phyloP scores from a whole-genome alignment of 2,113 vertebrate species.

The Pomatorhinus ruficollis region DNA sequence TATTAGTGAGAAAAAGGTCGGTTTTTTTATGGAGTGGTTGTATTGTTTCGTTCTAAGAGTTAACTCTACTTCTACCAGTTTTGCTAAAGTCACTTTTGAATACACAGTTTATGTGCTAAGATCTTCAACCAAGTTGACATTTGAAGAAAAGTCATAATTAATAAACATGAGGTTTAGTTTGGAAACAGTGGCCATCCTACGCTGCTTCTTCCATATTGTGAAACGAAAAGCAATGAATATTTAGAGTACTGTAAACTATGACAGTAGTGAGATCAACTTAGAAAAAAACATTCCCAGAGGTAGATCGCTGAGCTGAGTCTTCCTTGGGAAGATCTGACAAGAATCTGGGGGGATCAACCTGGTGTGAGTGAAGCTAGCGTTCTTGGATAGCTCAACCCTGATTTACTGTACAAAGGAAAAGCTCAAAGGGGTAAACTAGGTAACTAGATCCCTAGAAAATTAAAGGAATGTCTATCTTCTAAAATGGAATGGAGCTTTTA shows the following conservation, averaged over 20 bases:
- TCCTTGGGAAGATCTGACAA: neutral
- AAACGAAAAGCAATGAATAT: neutral
- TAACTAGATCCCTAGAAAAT: neutral
- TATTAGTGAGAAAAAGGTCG: neutral
- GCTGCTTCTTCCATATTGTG: neutral
- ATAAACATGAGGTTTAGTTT: neutral
- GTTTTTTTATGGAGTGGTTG: fast-evolving
- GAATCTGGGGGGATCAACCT: neutral
- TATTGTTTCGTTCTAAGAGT: neutral
- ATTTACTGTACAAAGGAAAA: neutral
- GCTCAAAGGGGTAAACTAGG: neutral
- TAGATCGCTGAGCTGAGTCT: neutral
- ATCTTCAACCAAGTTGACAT: neutral
- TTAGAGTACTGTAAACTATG: neutral
- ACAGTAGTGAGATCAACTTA: neutral
- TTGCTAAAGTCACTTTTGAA: neutral
- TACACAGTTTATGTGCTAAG: neutral
- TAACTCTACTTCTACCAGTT: neutral
- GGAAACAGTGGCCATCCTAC: neutral
- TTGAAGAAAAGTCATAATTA: neutral
- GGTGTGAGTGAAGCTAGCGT: neutral
- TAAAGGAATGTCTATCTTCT: neutral
- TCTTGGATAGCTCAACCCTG: neutral
- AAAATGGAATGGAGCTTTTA: neutral
- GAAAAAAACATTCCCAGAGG: neutral